phyloP scores from a whole-genome alignment of 2,797 vertebrate genomes.

The Microchirus variegatus region DNA sequence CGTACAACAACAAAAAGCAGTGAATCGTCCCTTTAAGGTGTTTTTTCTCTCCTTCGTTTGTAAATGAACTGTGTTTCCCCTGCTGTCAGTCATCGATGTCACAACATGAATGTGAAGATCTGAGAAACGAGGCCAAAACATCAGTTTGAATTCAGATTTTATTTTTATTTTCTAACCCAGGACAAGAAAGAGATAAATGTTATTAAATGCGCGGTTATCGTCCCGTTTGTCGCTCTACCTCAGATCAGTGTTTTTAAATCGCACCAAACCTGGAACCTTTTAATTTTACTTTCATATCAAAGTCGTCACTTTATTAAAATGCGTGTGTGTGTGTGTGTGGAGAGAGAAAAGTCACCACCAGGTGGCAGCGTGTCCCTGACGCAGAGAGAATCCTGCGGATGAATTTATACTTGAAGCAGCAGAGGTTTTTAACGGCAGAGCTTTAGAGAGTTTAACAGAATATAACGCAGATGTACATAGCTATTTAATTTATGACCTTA shows the following conservation, averaged over 20 bases:
- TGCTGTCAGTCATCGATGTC: conserved; percentile 12
- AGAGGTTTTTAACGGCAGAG: conserved; percentile 21
- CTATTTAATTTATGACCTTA: conserved; percentile 46
- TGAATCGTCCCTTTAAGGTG: not conserved
- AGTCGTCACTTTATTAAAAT: conserved; percentile 50
- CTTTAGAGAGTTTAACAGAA: conserved; percentile 39
- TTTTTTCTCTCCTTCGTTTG: conserved; percentile 25
- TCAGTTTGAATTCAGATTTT: too few species aligned
- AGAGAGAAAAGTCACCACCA: not conserved
- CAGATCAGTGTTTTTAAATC: conserved; percentile 32
- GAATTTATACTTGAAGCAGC: conserved; percentile 57
- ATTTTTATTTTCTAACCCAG: too few species aligned
- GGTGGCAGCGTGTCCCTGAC: not conserved
- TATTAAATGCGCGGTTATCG: too few species aligned
- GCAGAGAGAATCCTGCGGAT: conserved; percentile 21
- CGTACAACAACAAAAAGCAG: too few species aligned
- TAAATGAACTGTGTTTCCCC: conserved; percentile 42
- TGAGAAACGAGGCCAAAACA: conserved; percentile 14
- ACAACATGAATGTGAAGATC: conserved; percentile 32
- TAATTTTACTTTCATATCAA: conserved; percentile 30
- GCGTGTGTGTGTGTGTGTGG: too few species aligned
- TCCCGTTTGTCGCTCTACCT: conserved; percentile 50
- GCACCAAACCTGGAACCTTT: conserved; percentile 16
- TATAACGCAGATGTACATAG: conserved; percentile 45
- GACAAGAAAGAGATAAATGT: too few species aligned